Evolutionary conservation across 2,797 vertebrate genomes (phyloP).

Genomic region (Megalops cyprinoides): DNA sequence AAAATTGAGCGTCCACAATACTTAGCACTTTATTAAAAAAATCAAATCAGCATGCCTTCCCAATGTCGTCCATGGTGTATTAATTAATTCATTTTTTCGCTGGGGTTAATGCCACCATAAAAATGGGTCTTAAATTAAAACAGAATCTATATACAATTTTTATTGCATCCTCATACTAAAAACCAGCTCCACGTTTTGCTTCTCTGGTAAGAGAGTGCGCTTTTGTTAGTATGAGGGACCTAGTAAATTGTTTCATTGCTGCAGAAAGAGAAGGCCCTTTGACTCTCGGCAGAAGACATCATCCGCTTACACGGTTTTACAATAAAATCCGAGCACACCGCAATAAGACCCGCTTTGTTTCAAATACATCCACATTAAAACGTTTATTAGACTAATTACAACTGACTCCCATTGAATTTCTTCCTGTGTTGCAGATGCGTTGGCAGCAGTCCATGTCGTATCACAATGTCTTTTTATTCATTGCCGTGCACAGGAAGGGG

Average conservation of each 20-base stretch:
- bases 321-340: conserved; percentile 66
- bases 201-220: conserved; percentile 46
- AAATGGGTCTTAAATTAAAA: conserved; percentile 49
- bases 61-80: conserved; percentile 35
- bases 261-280: conserved; percentile 66
- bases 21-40: conserved; percentile 53
- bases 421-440: conserved; percentile 75
- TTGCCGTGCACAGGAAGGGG: conserved; percentile 31
- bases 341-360: conserved; percentile 77
- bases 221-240: conserved; percentile 57
- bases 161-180: conserved; percentile 59
- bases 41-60: conserved; percentile 48
- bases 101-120: conserved; percentile 49
- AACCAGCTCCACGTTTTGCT: conserved; percentile 46
- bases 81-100: conserved; percentile 45
- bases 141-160: conserved; percentile 56
- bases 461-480: conserved; percentile 59
- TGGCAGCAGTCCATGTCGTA: conserved; percentile 71
- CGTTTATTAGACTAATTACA: conserved; percentile 82
- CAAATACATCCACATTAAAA: conserved; percentile 74
- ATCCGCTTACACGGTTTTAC: conserved; percentile 66
- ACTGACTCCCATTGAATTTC: conserved; percentile 68
- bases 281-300: conserved; percentile 69
- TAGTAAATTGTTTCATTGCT: conserved; percentile 70
- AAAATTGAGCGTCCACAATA: conserved; percentile 43